Percentiles rank a stretch among this genome's conserved stretches.
Conservation (phyloP, 2,113 vertebrate genomes). For the Litocranius walleri region DNA sequence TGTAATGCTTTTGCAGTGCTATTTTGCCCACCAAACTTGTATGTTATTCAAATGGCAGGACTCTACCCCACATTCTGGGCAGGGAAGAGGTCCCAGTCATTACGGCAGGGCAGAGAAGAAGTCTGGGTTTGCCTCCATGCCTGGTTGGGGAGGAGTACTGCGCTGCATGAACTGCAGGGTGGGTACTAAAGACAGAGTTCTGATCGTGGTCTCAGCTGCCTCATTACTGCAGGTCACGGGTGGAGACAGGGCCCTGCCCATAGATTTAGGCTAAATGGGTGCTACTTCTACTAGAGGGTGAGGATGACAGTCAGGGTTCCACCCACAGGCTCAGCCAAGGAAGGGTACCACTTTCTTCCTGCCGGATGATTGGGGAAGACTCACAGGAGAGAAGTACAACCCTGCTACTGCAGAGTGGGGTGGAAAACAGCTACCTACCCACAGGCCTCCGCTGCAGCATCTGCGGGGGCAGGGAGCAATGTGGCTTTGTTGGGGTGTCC, state of each 20-base stretch:
- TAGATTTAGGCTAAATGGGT: neutral
- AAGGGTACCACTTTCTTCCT: neutral
- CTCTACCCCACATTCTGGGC: neutral
- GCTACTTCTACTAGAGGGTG: neutral
- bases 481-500: neutral
- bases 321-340: neutral
- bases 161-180: neutral
- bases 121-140: neutral
- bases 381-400: neutral
- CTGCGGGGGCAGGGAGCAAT: neutral
- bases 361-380: neutral
- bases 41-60: neutral
- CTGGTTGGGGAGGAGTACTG: neutral
- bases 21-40: neutral
- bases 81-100: neutral
- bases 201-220: neutral
- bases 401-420: neutral
- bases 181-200: neutral
- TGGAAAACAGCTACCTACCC: neutral
- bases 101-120: neutral
- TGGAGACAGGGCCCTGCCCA: neutral
- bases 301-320: neutral
- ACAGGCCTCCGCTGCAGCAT: neutral
- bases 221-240: neutral
- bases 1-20: neutral